Base-by-base conservation (phyloP, 2,113 vertebrate genomes). In the Sisor rabdophorus region DNA sequence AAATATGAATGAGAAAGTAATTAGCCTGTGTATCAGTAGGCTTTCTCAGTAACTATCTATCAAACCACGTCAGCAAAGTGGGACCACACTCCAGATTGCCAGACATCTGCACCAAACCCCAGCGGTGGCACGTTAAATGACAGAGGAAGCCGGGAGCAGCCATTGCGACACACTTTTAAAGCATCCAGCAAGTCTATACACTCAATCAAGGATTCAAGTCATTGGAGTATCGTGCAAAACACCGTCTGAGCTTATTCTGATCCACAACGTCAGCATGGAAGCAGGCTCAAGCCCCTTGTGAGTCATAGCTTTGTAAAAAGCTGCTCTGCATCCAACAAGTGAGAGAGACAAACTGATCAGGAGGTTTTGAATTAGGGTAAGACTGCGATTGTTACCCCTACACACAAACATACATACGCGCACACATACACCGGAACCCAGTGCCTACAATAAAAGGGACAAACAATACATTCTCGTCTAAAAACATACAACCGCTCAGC, bases 231-330 rank as follows among this genome's bases (percentile, higher is more conserved):
- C 11, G 17, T 55, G 19, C 2, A 12, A 17, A 30, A 22, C 58
- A 20, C 2, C 5, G 54, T 72, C 4, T 19, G 53, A 79, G 80
- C 20, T 54, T 79, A 65, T 77, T 32, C 61, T 56, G 50, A 61
- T 70, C 10, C 28, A 6, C 80, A 78, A 81, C 26, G 63, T 40
- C 71, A 58, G 67, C 72, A 71, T 22, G 4, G 11, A 5, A 26
- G 19, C 61, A 56, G 22, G 68, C 50, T 60, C 36, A 17, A 64
- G 67, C 67, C 70, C 60, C 19, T 16, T 30, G 60, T 79, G 77
- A 82, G 76, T 82, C 80, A 82, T 54, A 60, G 52, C 53, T 60
- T 65, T 67, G 75, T 44, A 40, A 73, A 64, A 82, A 79, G 67
- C 76, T 65, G 67, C 63, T 81, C 63, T 48, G 22, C 65, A 70